Conservation (phyloP, 2,888 invertebrate genomes). For the Crematogaster levior region DNA sequence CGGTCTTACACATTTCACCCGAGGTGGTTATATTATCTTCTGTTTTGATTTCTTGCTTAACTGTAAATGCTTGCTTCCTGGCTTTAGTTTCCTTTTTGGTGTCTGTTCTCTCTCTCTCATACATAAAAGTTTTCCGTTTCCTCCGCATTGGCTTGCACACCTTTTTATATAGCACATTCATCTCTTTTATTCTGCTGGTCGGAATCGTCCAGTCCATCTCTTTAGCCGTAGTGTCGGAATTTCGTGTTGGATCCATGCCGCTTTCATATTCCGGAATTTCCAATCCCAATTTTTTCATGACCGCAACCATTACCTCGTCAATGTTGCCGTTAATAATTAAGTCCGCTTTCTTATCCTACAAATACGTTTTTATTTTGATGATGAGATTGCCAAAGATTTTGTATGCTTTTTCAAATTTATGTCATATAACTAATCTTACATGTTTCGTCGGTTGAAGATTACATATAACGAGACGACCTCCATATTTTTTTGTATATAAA, state of each 20-base stretch:
- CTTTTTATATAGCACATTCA: slow-evolving; percentile 89
- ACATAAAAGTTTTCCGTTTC: slow-evolving; percentile 84
- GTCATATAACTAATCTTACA: slow-evolving; percentile 87
- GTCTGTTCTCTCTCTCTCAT: slow-evolving; percentile 80
- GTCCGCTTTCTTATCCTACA: slow-evolving; percentile 96
- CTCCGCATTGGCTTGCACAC: slow-evolving; percentile 85
- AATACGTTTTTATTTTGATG: slow-evolving; percentile 10
- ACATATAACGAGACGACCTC: slow-evolving; percentile 96
- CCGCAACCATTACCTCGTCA: slow-evolving; percentile 92
- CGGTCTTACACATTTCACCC: slow-evolving; percentile 47
- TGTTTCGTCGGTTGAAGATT: slow-evolving; percentile 99
- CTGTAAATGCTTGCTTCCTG: slow-evolving; percentile 69
- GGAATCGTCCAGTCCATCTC: slow-evolving; percentile 92
- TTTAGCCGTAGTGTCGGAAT: slow-evolving; percentile 83
- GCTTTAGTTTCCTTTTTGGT: slow-evolving; percentile 61
- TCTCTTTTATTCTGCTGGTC: slow-evolving; percentile 87
- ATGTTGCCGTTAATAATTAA: slow-evolving; percentile 95
- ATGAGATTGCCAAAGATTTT: not conserved
- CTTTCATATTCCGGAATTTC: slow-evolving; percentile 91
- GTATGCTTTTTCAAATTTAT: not conserved
- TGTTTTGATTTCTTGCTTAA: slow-evolving; percentile 73
- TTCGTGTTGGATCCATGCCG: slow-evolving; percentile 89
- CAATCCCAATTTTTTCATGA: slow-evolving; percentile 91
- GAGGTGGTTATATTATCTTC: slow-evolving; percentile 60
- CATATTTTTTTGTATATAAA: slow-evolving; percentile 92